Base-by-base conservation (phyloP, 92 coral and sea anemone species). In the Zoanthus sociatus region DNA sequence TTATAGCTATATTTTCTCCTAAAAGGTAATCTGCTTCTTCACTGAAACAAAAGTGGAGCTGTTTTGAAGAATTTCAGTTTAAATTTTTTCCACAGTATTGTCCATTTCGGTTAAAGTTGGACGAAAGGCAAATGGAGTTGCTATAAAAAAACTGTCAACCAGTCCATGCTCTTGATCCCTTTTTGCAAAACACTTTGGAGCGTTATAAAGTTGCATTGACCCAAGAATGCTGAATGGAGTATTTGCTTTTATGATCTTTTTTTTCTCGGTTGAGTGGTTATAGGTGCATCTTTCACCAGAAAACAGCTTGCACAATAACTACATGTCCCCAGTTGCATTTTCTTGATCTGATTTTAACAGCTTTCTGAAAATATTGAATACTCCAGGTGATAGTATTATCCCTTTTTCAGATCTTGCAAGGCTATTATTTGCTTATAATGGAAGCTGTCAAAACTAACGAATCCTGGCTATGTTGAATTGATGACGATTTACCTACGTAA, bases 141-240 rank as follows among this genome's bases (percentile, higher is more conserved):
- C 16, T 46, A 87, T 64, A 15, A 87, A 17, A n/a, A 87, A 78
- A 20, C 87, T 53, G 78, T 87, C 90, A 11, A 78, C 73, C 45
- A 78, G 60, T 3, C 86, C 87, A 46, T 78, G 90, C 10, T 86
- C 87, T 17, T 87, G 77, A 33, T 87, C 90, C 78, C 78, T 66
- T 9, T 53, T 71, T 3, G 90, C 76, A 16, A 87, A 46, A 3
- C 78, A 33, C n/a, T 78, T 78, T 61, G 90, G 78, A 44, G 79
- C 79, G 78, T 83, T 83, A 16, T 26, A 32, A 5, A 89, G 79
- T 84, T 89, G 92, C 0, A 88, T 89, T 1, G 77, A 73, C 31
- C 91, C 91, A 21, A 89, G 78, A 67, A 89, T 89, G 50, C 76
- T 37, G 71, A 89, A 89, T 0, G 92, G 92, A 13, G 81, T 79